A percentile compares a stretch with the other conserved stretches of the same genome.
Conservation (phyloP, 2,797 vertebrate species). For the Austrolebias charrua region DNA sequence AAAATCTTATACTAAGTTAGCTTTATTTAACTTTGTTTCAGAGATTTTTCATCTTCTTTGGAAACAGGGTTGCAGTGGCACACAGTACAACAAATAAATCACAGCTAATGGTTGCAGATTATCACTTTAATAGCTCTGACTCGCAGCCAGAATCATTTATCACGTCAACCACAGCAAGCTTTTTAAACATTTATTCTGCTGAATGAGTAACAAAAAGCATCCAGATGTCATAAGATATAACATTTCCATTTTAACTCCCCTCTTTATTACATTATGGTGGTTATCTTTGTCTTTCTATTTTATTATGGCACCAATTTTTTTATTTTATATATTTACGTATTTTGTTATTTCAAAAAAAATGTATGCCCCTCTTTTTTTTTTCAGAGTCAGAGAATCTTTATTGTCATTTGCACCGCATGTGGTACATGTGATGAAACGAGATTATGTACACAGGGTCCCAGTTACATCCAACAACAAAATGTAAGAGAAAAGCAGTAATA, state of each 20-base stretch:
- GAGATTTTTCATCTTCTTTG: background rate
- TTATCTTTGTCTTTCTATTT: background rate
- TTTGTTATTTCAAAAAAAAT: background rate
- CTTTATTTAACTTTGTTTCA: background rate
- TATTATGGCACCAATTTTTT: background rate
- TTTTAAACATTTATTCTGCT: background rate
- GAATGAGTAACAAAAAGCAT: background rate
- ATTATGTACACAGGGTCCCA: too few relatives aligned
- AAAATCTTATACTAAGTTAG: background rate
- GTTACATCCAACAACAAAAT: too few relatives aligned
- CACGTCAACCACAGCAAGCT: conserved; percentile 13
- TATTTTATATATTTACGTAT: background rate
- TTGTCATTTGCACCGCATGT: too few relatives aligned
- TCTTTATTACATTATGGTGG: background rate
- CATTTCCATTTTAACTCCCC: background rate
- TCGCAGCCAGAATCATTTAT: background rate
- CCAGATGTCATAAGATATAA: background rate
- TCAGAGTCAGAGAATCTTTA: too few relatives aligned
- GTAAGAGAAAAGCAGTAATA: too few relatives aligned
- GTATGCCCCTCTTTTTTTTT: background rate
- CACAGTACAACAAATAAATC: conserved; percentile 1
- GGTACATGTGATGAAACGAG: too few relatives aligned
- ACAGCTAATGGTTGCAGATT: conserved; percentile 8
- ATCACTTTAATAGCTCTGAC: conserved; percentile 12
- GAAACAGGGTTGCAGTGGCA: background rate